phyloP scores from a whole-genome alignment of 2,888 invertebrate genomes.

The Xestia ashworthii region DNA sequence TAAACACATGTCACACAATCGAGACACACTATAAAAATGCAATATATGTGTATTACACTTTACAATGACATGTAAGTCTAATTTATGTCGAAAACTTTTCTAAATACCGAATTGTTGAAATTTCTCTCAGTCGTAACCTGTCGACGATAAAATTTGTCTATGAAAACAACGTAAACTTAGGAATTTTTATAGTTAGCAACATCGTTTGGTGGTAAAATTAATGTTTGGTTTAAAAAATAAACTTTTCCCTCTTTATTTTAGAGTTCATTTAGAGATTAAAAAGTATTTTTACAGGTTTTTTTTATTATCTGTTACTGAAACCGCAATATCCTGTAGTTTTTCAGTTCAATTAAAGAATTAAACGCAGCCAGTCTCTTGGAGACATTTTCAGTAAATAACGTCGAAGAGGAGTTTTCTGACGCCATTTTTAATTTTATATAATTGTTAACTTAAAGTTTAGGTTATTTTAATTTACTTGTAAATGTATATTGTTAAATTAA shows the following conservation, averaged over 20 bases:
- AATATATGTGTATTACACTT: slow-evolving; percentile 34
- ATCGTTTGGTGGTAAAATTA: slow-evolving; percentile 31
- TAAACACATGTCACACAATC: slow-evolving; percentile 40
- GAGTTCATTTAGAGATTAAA: slow-evolving; percentile 8
- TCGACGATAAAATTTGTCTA: slow-evolving; percentile 48
- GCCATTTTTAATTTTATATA: no score
- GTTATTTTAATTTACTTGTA: no score
- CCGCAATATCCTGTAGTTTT: background rate
- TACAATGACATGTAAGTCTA: slow-evolving; percentile 46
- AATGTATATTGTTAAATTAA: no score
- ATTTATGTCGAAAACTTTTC: slow-evolving; percentile 43
- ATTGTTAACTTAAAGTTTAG: no score
- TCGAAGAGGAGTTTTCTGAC: no score
- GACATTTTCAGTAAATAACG: no score
- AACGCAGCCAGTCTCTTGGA: no score
- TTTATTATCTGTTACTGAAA: background rate
- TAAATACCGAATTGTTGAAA: slow-evolving; percentile 41
- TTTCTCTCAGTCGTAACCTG: slow-evolving; percentile 44
- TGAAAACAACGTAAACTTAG: slow-evolving; percentile 44
- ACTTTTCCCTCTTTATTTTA: background rate
- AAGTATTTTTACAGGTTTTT: background rate
- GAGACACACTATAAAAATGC: slow-evolving; percentile 44
- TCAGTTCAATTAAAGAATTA: background rate
- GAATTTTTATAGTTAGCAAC: slow-evolving; percentile 41
- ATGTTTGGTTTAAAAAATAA: slow-evolving; percentile 39